Evolutionary conservation across 2,888 invertebrate species (phyloP).

Genomic region (Pteria penguin): DNA sequence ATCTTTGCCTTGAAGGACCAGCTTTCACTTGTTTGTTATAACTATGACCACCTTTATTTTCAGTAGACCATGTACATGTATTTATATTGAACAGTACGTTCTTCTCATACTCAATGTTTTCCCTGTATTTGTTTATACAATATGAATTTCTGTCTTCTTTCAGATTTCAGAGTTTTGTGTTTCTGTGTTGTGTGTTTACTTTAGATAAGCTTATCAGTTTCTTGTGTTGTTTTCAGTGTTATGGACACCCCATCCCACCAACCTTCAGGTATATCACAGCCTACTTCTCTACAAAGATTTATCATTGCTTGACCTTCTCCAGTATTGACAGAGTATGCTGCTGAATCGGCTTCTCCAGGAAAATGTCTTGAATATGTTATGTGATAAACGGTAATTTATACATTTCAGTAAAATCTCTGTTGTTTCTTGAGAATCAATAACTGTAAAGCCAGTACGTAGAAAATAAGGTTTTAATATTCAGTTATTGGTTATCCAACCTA

Average conservation of each 20-base stretch:
- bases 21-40: no score
- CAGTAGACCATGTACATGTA: no score
- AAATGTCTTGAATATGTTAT: neutral
- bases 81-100: neutral
- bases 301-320: neutral
- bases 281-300: neutral
- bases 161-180: neutral
- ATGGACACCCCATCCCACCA: neutral
- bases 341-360: neutral
- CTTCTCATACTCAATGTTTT: neutral
- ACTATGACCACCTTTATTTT: no score
- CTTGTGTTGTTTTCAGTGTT: neutral
- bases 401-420: neutral
- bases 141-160: neutral
- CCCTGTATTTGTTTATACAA: neutral
- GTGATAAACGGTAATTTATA: neutral
- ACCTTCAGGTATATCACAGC: neutral
- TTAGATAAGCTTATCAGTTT: neutral
- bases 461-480: neutral
- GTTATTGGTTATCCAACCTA: neutral
- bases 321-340: neutral
- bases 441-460: neutral
- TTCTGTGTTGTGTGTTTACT: neutral
- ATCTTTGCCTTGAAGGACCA: no score
- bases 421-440: neutral